Evolutionary conservation across 2,797 vertebrate species (phyloP).

Genomic region (Phrynocephalus vlangalii): DNA sequence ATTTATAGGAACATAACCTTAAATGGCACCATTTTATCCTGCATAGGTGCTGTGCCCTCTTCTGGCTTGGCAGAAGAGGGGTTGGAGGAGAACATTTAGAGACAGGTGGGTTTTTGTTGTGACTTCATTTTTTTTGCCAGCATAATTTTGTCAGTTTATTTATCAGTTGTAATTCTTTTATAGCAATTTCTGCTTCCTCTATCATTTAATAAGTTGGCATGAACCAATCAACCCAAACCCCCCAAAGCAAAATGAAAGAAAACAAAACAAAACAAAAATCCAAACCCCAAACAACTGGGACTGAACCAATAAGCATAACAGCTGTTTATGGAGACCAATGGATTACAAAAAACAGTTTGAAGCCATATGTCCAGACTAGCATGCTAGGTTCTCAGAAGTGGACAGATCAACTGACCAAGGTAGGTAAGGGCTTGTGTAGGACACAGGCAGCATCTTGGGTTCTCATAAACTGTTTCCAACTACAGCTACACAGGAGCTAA

Average conservation of each 20-base stretch:
- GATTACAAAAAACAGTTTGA: not conserved
- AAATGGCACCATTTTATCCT: not conserved
- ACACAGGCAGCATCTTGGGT: not conserved
- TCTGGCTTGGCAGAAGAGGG: no score
- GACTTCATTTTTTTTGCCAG: not conserved
- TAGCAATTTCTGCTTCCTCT: not conserved
- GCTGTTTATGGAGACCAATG: not conserved
- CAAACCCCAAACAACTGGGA: no score
- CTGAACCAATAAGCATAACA: no score
- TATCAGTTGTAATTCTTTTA: not conserved
- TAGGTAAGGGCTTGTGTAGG: not conserved
- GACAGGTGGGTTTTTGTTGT: not conserved
- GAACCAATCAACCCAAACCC: no score
- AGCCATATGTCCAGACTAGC: not conserved
- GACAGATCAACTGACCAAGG: no score
- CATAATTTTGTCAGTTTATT: not conserved
- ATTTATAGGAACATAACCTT: slow-evolving; percentile 8
- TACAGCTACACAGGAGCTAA: not conserved
- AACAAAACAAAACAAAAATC: no score
- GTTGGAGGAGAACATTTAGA: not conserved
- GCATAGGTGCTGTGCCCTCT: no score
- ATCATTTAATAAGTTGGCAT: not conserved
- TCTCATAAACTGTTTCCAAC: not conserved
- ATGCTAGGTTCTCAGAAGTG: no score
- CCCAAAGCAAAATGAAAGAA: no score